A percentile compares a stretch with the other conserved stretches of the same genome.
These are phyloP conservation scores for Acanthosepion pharaonis DNA, from an alignment of 2,888 invertebrate species.

Conservation along the genomic window DNA sequence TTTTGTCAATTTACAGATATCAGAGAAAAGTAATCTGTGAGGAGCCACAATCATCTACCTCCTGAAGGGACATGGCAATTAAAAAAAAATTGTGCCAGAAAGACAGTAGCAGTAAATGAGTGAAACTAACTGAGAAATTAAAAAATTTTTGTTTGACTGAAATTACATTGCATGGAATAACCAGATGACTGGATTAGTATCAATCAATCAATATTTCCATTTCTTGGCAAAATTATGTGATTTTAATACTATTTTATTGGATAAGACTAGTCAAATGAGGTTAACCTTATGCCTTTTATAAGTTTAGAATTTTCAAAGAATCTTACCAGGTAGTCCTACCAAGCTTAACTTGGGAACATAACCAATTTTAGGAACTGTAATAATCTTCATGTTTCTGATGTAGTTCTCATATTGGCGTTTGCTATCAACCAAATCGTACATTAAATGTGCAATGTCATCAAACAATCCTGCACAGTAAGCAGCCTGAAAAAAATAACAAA, in stretches of 20 bases:
- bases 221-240: no score
- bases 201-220: no score
- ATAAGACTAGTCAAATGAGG: constrained; percentile 24
- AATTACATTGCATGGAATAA: no score
- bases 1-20: no score
- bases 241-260: background rate
- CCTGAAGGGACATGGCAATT: no score
- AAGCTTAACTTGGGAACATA: background rate
- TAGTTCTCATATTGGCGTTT: constrained; percentile 71
- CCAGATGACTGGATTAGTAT: no score
- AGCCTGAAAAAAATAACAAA: constrained; percentile 57
- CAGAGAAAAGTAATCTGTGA: no score
- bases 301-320: background rate
- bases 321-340: background rate
- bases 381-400: constrained; percentile 69
- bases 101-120: no score
- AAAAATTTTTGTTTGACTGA: no score
- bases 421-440: constrained; percentile 72
- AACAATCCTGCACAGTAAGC: constrained; percentile 69
- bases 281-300: background rate
- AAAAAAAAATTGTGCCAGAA: no score
- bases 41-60: no score
- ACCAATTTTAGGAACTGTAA: constrained; percentile 64
- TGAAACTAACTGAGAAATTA: no score
- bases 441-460: constrained; percentile 72